Evolutionary conservation across 2,888 invertebrate genomes (phyloP), one percentile per base, ranked within the genome.

Genomic region (Panopea generosa): DNA sequence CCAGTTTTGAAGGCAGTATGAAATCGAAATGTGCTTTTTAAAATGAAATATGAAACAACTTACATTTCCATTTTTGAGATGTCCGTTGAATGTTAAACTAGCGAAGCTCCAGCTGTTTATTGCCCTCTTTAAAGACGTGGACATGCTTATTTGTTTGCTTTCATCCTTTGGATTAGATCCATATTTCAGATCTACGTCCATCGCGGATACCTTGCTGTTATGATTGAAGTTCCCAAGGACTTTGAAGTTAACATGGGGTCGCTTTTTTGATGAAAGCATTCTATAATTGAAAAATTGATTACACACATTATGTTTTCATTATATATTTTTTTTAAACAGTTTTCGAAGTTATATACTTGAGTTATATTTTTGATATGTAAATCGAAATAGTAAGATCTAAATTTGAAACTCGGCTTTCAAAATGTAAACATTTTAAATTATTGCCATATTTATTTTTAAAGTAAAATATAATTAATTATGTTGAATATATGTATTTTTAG

Each of bases 111-210:
- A 72, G 29, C 61, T 71, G 43, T 71, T 76, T 40, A 77, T 63
- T 2, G n/a, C 55, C 61, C 76, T 65, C 40, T 82, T 76, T 11
- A 83, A 22, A n/a, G 67, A 61, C 6, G 71, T 68, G 9, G 67
- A n/a, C 1, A 83, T 11, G 22, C 47, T 62, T 9, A 86, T 77
- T 27, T 73, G 73, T 38, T 79, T 82, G 50, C 73, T 59, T 2
- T 49, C 40, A 53, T 87, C 80, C 33, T 84, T 83, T 40, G 77
- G 66, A 56, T 85, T 70, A 9, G 63, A 27, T 26, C 87, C 87
- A 59, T 85, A 85, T 3, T 50, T 56, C 1, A 86, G 26, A 33
- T 78, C 70, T 24, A 82, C n/a, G 22, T 70, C 68, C 16, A 76
- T 55, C n/a, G 79, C 80, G 7, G 84, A 79, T 33, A 70, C 72